A percentile compares a stretch with the other conserved stretches of the same genome.
Evolutionary conservation across 2,113 vertebrate species (phyloP).

Genomic region (Heterotilapia buettikoferi): DNA sequence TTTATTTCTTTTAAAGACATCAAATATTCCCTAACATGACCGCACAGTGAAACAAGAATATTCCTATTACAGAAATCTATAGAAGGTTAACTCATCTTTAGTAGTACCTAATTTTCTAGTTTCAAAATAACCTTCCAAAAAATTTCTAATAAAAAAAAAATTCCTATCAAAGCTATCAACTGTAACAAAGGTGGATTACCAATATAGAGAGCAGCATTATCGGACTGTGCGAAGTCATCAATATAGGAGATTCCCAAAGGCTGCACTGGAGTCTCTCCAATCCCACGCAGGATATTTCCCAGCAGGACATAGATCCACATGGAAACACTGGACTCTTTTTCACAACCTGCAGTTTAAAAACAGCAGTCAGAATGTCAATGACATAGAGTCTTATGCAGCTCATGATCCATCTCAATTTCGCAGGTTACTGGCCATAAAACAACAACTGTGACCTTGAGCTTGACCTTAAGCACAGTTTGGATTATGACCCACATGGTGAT

Average conservation of each 20-base stretch:
- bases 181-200: constrained; percentile 66
- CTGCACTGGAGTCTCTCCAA: constrained; percentile 85
- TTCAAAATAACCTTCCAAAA: not conserved
- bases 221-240: constrained; percentile 82
- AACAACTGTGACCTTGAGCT: not conserved
- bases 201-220: constrained; percentile 87
- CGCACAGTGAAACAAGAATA: not conserved
- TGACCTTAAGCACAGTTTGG: not conserved
- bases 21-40: not conserved
- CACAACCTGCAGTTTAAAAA: constrained; percentile 66
- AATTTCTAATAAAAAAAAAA: not conserved
- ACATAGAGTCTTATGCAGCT: not conserved
- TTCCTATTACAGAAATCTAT: not conserved
- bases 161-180: not conserved
- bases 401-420: not conserved
- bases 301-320: constrained; percentile 85
- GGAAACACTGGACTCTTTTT: constrained; percentile 74
- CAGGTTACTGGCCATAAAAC: not conserved
- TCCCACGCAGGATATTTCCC: constrained; percentile 86
- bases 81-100: not conserved
- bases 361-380: not conserved
- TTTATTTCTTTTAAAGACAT: not conserved
- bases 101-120: not conserved
- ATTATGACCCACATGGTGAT: not conserved
- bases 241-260: constrained; percentile 87